phyloP scores from a whole-genome alignment of 2,797 vertebrate genomes.

The Gobionotothen gibberifrons region DNA sequence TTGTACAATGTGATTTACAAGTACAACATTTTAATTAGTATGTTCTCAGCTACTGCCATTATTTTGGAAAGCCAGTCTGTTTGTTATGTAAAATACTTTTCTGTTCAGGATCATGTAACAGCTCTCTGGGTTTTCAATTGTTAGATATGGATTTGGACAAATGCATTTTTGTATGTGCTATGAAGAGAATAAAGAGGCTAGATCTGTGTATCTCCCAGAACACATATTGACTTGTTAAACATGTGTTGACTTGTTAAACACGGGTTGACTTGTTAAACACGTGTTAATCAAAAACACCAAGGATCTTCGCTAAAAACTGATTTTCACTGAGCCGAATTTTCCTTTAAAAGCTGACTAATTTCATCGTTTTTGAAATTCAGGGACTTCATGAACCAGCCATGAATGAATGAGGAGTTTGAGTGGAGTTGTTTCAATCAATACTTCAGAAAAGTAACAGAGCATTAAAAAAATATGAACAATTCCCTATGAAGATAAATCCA shows the following conservation, averaged over 20 bases:
- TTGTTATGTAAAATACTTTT: neutral
- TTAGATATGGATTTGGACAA: neutral
- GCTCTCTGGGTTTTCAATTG: neutral
- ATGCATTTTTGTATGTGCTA: neutral
- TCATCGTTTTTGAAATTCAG: constrained; percentile 3
- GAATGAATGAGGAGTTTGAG: constrained; percentile 55
- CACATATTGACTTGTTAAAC: neutral
- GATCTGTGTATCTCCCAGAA: constrained; percentile 7
- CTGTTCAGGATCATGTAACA: neutral
- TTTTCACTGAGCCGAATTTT: constrained; percentile 24
- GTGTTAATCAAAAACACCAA: no score
- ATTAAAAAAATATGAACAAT: constrained; percentile 42
- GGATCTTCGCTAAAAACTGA: constrained; percentile 6
- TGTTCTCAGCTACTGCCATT: neutral
- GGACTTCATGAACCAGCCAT: constrained; percentile 77
- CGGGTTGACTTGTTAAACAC: neutral
- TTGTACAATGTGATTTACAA: neutral
- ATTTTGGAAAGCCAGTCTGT: neutral
- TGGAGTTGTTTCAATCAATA: constrained; percentile 40
- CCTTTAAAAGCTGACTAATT: neutral
- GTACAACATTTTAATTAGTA: neutral
- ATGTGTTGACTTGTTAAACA: neutral
- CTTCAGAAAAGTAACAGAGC: constrained; percentile 52
- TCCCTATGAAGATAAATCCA: constrained; percentile 54
- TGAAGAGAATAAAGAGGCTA: neutral